Evolutionary conservation across 2,113 vertebrate genomes (phyloP).

Genomic region (Ursus arctos): DNA sequence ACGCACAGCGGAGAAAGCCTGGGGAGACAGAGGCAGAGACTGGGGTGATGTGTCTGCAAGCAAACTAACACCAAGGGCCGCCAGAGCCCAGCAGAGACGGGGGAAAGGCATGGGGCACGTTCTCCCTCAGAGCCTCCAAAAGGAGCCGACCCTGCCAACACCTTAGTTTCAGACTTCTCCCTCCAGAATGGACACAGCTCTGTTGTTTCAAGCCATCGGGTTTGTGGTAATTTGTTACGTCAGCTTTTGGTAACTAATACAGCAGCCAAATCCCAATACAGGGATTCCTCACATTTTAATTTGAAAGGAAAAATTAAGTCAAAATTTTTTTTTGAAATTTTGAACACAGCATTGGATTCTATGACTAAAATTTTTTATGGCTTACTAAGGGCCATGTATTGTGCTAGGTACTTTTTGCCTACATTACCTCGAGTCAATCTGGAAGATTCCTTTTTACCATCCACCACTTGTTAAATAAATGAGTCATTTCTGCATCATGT

Average conservation of each 20-base stretch:
- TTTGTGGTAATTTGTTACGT: neutral
- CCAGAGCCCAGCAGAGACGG: neutral
- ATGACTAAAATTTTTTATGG: neutral
- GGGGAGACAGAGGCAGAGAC: neutral
- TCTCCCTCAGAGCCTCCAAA: neutral
- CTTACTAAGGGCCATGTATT: neutral
- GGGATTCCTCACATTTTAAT: neutral
- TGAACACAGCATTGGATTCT: neutral
- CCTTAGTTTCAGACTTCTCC: neutral
- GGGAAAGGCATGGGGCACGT: neutral
- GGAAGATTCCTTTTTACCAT: neutral
- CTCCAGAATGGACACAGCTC: neutral
- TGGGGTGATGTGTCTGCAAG: neutral
- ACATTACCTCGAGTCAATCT: neutral
- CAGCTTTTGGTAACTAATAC: neutral
- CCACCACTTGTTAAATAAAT: neutral
- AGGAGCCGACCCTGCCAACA: neutral
- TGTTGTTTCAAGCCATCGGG: neutral
- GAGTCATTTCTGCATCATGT: neutral
- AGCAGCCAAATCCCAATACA: neutral
- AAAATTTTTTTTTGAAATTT: neutral
- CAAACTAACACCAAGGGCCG: neutral
- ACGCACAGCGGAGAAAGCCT: neutral
- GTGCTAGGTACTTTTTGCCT: neutral
- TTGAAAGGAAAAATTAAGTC: conserved; percentile 28